Base-by-base conservation (phyloP, 2,113 vertebrate species). In the Sphyrna mokarran region DNA sequence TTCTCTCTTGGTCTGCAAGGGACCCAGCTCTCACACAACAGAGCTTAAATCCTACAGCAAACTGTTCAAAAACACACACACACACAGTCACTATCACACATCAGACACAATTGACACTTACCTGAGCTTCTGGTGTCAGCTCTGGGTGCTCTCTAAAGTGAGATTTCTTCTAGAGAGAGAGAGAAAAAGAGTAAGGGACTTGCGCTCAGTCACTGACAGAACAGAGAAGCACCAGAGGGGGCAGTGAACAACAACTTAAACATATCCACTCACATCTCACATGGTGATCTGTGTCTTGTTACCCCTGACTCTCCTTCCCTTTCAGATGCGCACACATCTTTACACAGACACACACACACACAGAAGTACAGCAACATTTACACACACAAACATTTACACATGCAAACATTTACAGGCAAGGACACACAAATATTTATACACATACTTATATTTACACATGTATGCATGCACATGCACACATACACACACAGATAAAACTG, bases 201-300 rank as follows among this genome's bases (percentile, higher is more conserved):
- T 66, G 89, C 89, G 63, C 89, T 66, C 85, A 26, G 61, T 93
- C 33, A 66, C 89, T 93, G 54, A 16, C 33, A 93, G 58, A 93
- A 93, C 61, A 37, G 37, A 83, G 80, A 40, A 83, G 16, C 16
- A 66, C 89, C 89, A 93, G 89, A 93, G 61, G 89, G 89, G 61
- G 89, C 89, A 93, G 89, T 93, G 89, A 93, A 37, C 29, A 58
- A 91, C 63, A 8, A n/a, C 33, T 93, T 22, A n/a, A 93, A 18
- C 89, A 66, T 2, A 63, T 10, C 58, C 58, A 66, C 14, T 58
- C 87, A 66, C 89, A 37, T 63, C 61, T 37, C 58, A 1, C 33
- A 89, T 11, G 0, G 20, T 20, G n/a, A n/a, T 37, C 89, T 66
- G 14, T 66, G 61, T 61, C 61, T 66, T 9, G 43, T 29, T 37